phyloP scores from a whole-genome alignment of 2,113 vertebrate species.

The Heloderma charlesbogerti region DNA sequence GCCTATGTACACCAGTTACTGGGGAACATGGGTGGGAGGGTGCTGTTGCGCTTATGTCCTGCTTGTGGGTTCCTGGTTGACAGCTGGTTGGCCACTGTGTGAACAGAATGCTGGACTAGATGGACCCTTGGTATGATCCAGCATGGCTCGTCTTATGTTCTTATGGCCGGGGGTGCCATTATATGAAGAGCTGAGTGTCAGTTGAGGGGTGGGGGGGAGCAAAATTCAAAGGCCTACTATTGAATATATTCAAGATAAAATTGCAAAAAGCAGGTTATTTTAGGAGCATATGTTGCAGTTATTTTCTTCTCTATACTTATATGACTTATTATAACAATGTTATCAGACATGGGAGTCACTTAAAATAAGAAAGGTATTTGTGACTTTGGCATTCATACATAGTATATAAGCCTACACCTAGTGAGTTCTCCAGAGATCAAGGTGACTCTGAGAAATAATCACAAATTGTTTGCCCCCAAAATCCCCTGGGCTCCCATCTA shows the following conservation, averaged over 20 bases:
- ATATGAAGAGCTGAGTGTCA: neutral
- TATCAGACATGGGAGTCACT: neutral
- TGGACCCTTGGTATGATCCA: too few relatives aligned
- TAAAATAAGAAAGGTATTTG: neutral
- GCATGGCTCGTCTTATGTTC: too few relatives aligned
- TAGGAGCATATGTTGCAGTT: neutral
- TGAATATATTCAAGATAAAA: neutral
- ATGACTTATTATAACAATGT: neutral
- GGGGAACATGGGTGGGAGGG: too few relatives aligned
- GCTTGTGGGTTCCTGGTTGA: too few relatives aligned
- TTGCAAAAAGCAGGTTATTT: neutral
- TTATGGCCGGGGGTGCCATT: neutral
- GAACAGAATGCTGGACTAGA: too few relatives aligned
- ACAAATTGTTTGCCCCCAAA: neutral
- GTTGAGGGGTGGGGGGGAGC: too few relatives aligned
- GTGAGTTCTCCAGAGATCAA: neutral
- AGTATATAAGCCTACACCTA: neutral
- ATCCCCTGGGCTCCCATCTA: neutral
- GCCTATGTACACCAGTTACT: too few relatives aligned
- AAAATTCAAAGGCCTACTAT: neutral
- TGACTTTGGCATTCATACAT: neutral
- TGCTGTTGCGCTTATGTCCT: too few relatives aligned
- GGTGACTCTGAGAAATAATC: neutral
- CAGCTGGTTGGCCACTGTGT: too few relatives aligned
- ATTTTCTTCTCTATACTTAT: neutral